Evolutionary conservation across 2,797 vertebrate species (phyloP).

Genomic region (Microhierax caerulescens): DNA sequence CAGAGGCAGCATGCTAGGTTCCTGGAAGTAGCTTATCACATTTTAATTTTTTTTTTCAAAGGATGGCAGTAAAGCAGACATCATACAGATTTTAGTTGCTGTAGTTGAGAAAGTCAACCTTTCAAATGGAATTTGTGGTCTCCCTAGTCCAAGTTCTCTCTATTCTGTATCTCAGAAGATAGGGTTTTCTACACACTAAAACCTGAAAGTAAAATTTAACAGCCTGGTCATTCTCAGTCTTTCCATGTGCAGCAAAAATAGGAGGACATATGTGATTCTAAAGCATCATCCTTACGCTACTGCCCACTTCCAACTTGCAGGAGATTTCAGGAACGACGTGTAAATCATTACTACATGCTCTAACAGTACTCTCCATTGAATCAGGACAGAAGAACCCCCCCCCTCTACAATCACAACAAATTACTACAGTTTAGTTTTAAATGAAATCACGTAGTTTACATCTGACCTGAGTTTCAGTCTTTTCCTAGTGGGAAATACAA

Average conservation of each 20-base stretch:
- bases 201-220: not conserved
- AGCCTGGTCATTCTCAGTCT: not conserved
- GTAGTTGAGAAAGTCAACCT: not conserved
- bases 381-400: not conserved
- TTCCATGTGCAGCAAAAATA: not conserved
- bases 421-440: slow-evolving; percentile 25
- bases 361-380: not conserved
- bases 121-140: not conserved
- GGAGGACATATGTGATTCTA: not conserved
- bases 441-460: slow-evolving; percentile 21
- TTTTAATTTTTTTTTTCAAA: not conserved
- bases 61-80: not conserved
- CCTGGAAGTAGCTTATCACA: not conserved
- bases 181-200: not conserved
- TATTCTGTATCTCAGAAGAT: not conserved
- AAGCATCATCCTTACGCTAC: not conserved
- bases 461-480: slow-evolving; percentile 49
- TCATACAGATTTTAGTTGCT: not conserved
- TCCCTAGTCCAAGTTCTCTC: not conserved
- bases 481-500: slow-evolving; percentile 59
- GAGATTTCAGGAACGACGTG: not conserved
- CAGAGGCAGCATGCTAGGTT: not conserved
- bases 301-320: not conserved
- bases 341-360: not conserved
- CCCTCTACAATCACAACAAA: slow-evolving; percentile 3